A percentile compares a stretch with the other conserved stretches of the same genome.
phyloP scores from a whole-genome alignment of 2,888 invertebrate genomes.

The Apamea epomidion region DNA sequence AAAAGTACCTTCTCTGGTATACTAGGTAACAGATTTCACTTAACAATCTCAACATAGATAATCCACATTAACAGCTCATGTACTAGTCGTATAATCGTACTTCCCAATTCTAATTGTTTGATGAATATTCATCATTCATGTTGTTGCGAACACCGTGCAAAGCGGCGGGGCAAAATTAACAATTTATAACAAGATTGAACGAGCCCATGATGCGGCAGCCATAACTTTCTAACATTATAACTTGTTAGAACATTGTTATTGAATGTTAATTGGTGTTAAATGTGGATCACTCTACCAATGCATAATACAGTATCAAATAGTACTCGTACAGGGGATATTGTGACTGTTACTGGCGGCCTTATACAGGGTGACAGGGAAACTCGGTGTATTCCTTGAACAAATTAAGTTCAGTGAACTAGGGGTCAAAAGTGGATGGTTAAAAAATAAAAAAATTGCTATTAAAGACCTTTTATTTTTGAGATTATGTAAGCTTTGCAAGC shows the following conservation, averaged over 20 bases:
- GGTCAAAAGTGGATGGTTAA: too few relatives aligned
- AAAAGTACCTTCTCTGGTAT: not conserved
- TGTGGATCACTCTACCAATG: not conserved
- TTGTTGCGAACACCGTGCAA: conserved; percentile 20
- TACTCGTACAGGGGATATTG: too few relatives aligned
- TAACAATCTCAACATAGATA: conserved; percentile 17
- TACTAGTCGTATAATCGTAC: conserved; percentile 36
- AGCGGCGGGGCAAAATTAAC: conserved; percentile 31
- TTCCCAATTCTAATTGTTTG: conserved; percentile 36
- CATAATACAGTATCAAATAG: too few relatives aligned
- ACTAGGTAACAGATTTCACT: conserved; percentile 1
- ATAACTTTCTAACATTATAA: conserved; percentile 29
- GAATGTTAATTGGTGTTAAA: conserved; percentile 25
- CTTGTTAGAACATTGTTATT: conserved; percentile 16
- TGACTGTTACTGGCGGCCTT: too few relatives aligned
- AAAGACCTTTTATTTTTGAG: too few relatives aligned
- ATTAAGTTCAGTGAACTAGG: too few relatives aligned
- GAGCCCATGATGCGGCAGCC: conserved; percentile 21
- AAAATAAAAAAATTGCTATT: too few relatives aligned
- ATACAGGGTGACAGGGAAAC: too few relatives aligned
- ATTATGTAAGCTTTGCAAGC: too few relatives aligned
- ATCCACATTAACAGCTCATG: conserved; percentile 30
- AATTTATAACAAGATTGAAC: conserved; percentile 39
- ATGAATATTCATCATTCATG: conserved; percentile 57
- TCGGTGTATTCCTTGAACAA: too few relatives aligned